Base-by-base conservation (phyloP, 2,888 invertebrate species). In the Rhagonycha fulva region DNA sequence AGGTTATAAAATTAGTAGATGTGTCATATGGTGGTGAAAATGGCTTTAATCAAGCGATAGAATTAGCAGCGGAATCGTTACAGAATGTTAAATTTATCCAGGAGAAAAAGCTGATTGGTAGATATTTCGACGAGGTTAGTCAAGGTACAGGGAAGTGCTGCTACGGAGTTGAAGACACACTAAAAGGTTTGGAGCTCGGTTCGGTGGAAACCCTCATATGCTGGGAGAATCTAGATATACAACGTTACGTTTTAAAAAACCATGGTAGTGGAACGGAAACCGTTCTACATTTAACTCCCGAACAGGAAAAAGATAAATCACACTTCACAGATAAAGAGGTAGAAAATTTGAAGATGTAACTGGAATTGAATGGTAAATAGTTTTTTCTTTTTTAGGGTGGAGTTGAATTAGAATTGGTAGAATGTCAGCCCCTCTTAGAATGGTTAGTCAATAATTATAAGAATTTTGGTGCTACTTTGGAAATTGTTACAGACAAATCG, bases 401-500 rank as follows among this genome's bases (percentile, higher is more conserved):
- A 23, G 97, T 98, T 61, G 99, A 99, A 89, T 90, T 99, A 89
- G 99, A 99, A 91, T 91, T 99, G 87, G 96, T 98, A 73, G 99
- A 99, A 88, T 97, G 97, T 87, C 96, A 98, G 91, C 97, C 99
- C 63, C 90, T 99, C 79, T 91, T 99, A 79, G 99, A 99, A 91
- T 99, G 99, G 99, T 93, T 99, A 84, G 99, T 99, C 68, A 99
- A 99, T 90, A 99, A 98, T 89, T 99, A 99, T 90, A 99, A 99
- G 91, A 97, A 94, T 81, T 99, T 98, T 89, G 98, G 99, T 85
- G 98, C 99, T 84, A 98, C 98, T 47, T 91, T 99, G 87, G 99
- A 99, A 93, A 99, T 99, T 87, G 99, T 99, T 86, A 99, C 99
- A 24, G 99, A 99, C 90, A 96, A 97, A 90, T 99, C 98, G 80